phyloP scores from a whole-genome alignment of 2,797 vertebrate genomes.

The Yasuhikotakia modesta region DNA sequence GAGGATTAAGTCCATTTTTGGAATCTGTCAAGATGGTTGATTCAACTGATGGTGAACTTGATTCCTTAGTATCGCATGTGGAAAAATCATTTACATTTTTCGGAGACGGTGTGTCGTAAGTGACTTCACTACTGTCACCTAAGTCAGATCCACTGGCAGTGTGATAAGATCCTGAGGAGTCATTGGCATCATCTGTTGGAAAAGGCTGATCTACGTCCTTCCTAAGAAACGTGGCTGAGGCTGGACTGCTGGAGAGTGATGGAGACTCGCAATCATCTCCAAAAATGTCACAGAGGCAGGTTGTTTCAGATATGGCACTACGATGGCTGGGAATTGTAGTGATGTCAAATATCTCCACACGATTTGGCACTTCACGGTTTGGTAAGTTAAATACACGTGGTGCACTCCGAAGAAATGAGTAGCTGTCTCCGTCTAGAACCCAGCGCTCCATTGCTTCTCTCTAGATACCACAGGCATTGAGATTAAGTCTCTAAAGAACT shows the following conservation, averaged over 20 bases:
- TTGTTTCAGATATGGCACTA: conserved; percentile 79
- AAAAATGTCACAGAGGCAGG: conserved; percentile 83
- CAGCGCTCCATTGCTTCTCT: conserved; percentile 80
- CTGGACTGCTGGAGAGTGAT: conserved; percentile 71
- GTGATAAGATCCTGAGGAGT: conserved; percentile 79
- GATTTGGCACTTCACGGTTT: conserved; percentile 77
- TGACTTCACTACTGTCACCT: conserved; percentile 80
- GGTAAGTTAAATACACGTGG: conserved; percentile 72
- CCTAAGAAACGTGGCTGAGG: conserved; percentile 62
- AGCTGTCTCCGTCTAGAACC: conserved; percentile 79
- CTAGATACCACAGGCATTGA: conserved; percentile 68
- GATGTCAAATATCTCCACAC: conserved; percentile 81
- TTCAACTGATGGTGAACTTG: conserved; percentile 32
- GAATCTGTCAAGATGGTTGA: conserved; percentile 16
- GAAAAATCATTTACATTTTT: conserved; percentile 51
- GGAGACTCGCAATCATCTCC: conserved; percentile 76
- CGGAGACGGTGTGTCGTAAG: conserved; percentile 63
- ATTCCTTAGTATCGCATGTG: conserved; percentile 44
- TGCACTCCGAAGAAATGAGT: conserved; percentile 75
- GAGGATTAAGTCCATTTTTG: conserved; percentile 20
- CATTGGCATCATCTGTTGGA: conserved; percentile 67
- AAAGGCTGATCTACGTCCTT: conserved; percentile 62
- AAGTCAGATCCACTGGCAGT: conserved; percentile 78
- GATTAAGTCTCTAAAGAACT: conserved; percentile 65
- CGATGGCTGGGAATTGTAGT: conserved; percentile 72